Evolutionary conservation across 1,140 invertebrate species (phyloP).

Genomic region (Chironomus tepperi): DNA sequence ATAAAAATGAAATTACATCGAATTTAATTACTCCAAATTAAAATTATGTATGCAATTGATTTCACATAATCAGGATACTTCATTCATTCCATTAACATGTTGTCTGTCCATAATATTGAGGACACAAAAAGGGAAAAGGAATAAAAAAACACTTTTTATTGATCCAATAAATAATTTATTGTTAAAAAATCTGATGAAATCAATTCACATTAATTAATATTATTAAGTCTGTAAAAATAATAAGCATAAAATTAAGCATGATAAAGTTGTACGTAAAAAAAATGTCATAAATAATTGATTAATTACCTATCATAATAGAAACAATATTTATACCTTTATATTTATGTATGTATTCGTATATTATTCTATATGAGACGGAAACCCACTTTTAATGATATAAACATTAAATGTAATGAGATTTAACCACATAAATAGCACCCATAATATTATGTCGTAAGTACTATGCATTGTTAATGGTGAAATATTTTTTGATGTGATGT

Average conservation of each 20-base stretch:
- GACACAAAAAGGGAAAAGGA: no score
- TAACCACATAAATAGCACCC: not conserved
- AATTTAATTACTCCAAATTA: no score
- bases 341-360: not conserved
- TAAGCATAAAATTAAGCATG: not conserved
- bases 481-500: not conserved
- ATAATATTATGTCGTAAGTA: not conserved
- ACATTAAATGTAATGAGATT: conserved; percentile 21
- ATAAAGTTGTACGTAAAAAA: not conserved
- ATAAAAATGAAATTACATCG: not conserved
- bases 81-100: no score
- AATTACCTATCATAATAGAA: conserved; percentile 19
- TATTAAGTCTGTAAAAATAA: no score
- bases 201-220: no score
- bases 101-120: no score
- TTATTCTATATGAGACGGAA: not conserved
- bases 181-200: no score
- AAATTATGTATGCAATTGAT: no score
- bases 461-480: no score
- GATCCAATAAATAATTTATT: no score
- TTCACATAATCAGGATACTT: no score
- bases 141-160: no score
- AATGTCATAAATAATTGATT: conserved; percentile 21
- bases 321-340: not conserved
- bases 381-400: conserved; percentile 17